Percentiles rank a stretch among this genome's conserved stretches.
Conservation (phyloP, 30 jellyfish, hydroid and myxozoan genomes). For the Turritopsis dohrnii region DNA sequence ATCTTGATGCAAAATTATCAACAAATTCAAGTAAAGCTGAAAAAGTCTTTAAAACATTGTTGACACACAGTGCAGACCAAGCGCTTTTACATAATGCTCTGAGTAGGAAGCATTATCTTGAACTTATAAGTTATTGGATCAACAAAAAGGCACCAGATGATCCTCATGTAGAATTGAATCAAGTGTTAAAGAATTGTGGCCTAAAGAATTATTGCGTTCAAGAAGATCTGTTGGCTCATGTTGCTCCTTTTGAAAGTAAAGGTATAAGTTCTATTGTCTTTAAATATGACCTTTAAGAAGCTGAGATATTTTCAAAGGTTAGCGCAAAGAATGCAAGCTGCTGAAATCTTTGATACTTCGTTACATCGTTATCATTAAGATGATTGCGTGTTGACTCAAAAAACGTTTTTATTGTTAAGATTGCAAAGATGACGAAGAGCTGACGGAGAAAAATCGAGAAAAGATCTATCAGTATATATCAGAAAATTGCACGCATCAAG, state of each 20-base stretch:
- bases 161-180: not conserved
- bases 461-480: not conserved
- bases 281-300: too few species aligned
- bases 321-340: too few species aligned
- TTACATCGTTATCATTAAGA: too few species aligned
- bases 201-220: too few species aligned
- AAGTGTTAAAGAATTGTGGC: not conserved
- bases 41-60: not conserved
- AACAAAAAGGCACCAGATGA: not conserved
- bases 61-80: not conserved
- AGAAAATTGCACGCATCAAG: not conserved
- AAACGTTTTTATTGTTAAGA: too few species aligned
- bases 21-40: not conserved
- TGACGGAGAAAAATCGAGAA: not conserved
- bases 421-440: not conserved
- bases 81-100: not conserved
- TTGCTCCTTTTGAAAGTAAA: not conserved
- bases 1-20: not conserved
- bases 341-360: too few species aligned
- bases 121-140: not conserved
- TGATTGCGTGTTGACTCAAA: too few species aligned
- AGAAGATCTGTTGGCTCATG: not conserved
- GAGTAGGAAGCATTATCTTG: not conserved
- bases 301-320: too few species aligned
- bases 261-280: too few species aligned